Percentiles rank a stretch among this genome's conserved stretches.
Conservation (phyloP, 2,888 invertebrate genomes). For the Diplolepis rosae region DNA sequence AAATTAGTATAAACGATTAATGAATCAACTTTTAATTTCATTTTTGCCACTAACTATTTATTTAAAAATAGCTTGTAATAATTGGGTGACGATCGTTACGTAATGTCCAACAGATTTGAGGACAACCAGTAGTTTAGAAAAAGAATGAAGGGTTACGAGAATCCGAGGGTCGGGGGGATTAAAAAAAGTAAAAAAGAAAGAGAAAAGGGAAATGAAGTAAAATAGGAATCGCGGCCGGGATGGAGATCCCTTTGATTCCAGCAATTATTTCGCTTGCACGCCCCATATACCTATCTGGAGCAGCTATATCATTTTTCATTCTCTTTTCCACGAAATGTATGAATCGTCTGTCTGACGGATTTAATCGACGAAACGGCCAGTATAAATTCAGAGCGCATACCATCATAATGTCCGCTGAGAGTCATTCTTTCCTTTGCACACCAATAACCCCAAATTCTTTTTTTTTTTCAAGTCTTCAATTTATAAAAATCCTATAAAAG, state of each 20-base stretch:
- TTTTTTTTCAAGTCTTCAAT: not conserved
- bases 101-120: not conserved
- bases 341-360: not conserved
- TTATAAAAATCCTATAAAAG: too few relatives aligned
- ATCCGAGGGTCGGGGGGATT: not conserved
- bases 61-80: too few relatives aligned
- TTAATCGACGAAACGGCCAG: not conserved
- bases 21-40: too few relatives aligned
- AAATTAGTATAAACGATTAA: too few relatives aligned
- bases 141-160: not conserved
- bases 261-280: conserved; percentile 43
- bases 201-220: not conserved
- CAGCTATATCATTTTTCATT: not conserved
- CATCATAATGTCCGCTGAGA: not conserved
- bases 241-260: conserved; percentile 39
- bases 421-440: not conserved
- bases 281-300: conserved; percentile 35
- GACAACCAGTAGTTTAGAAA: not conserved
- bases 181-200: not conserved
- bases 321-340: not conserved
- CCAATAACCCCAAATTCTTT: not conserved
- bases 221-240: not conserved
- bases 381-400: not conserved
- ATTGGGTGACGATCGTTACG: not conserved
- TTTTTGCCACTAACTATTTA: too few relatives aligned